These are phyloP conservation scores for Dendrocincla tyrannina DNA, from an alignment of 2,797 vertebrate species.

Conservation along the genomic window DNA sequence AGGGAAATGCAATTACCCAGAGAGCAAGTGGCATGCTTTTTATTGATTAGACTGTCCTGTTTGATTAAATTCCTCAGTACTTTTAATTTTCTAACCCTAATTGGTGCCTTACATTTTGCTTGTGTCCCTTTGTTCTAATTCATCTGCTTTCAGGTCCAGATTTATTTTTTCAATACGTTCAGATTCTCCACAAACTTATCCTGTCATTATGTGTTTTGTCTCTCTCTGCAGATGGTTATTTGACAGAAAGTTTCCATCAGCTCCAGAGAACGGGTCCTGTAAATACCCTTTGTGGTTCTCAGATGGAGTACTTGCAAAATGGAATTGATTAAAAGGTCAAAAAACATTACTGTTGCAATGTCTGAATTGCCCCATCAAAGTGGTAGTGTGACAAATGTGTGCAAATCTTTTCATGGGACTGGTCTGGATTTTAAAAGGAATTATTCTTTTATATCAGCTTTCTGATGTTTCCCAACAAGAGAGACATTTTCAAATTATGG, in stretches of 20 bases:
- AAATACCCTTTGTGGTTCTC: slow-evolving; percentile 41
- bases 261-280: not conserved
- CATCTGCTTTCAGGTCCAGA: slow-evolving; percentile 64
- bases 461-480: not conserved
- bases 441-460: not conserved
- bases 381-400: slow-evolving; percentile 11
- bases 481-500: not conserved
- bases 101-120: slow-evolving; percentile 61
- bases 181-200: slow-evolving; percentile 40
- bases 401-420: not conserved
- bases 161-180: slow-evolving; percentile 49
- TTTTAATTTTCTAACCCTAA: slow-evolving; percentile 63
- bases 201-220: slow-evolving; percentile 60
- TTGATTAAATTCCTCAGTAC: slow-evolving; percentile 70
- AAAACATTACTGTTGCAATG: not conserved
- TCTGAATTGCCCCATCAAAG: slow-evolving; percentile 41
- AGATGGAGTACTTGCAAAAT: slow-evolving; percentile 9
- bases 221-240: slow-evolving; percentile 48
- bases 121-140: slow-evolving; percentile 57
- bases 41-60: slow-evolving; percentile 76
- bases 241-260: slow-evolving; percentile 45
- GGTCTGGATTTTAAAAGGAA: not conserved
- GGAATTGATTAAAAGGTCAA: slow-evolving; percentile 65
- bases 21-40: slow-evolving; percentile 60
- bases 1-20: slow-evolving; percentile 72